Evolutionary conservation across 2,888 invertebrate species (phyloP).

Genomic region (Leptinotarsa peninsularis): DNA sequence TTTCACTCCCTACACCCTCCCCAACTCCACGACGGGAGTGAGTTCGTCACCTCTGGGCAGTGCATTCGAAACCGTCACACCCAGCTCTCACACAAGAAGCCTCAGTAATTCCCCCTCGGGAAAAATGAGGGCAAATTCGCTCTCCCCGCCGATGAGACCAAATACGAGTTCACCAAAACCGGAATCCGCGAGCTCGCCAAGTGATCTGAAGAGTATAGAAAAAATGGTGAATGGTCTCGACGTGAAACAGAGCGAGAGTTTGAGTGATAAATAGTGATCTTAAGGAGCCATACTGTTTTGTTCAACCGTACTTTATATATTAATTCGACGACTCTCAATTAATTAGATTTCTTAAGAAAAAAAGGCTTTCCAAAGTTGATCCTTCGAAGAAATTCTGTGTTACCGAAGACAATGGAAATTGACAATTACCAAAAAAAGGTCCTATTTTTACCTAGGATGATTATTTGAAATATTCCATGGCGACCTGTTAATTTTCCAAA

Average conservation of each 20-base stretch:
- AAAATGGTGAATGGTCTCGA: conserved; percentile 97
- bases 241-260: conserved; percentile 75
- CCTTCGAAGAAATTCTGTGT: background rate
- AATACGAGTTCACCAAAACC: conserved; percentile 70
- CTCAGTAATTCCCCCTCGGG: conserved; percentile 72
- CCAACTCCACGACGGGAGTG: conserved; percentile 69
- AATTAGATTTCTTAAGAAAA: background rate
- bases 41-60: conserved; percentile 77
- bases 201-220: conserved; percentile 94
- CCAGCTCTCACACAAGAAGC: conserved; percentile 76
- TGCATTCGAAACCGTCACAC: conserved; percentile 91
- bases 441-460: background rate
- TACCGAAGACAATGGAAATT: background rate
- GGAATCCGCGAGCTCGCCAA: conserved; percentile 73
- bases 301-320: conserved; percentile 45
- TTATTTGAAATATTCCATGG: background rate
- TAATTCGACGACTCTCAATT: conserved; percentile 13
- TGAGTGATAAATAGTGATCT: conserved; percentile 59
- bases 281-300: conserved; percentile 38
- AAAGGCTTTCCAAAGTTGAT: background rate
- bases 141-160: conserved; percentile 71
- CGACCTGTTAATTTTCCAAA: background rate
- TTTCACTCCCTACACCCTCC: conserved; percentile 91
- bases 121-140: conserved; percentile 65
- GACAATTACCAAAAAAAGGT: too few relatives aligned